Percentiles rank a stretch among this genome's conserved stretches.
phyloP scores from a whole-genome alignment of 2,113 vertebrate genomes.

The Leucopternis melanops region DNA sequence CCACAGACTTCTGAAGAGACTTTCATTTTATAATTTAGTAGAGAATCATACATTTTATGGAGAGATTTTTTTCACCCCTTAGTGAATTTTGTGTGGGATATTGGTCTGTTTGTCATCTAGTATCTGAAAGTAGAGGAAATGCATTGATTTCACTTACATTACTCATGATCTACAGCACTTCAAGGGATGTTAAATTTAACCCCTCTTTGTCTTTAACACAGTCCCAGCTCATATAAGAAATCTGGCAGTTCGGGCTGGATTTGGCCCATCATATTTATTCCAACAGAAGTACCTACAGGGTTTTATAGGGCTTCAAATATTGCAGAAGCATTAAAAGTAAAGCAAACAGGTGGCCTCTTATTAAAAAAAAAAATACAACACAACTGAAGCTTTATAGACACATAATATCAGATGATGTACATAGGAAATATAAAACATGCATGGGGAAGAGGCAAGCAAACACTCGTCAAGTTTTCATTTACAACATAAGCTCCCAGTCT shows the following conservation, averaged over 20 bases:
- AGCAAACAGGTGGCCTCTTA: not conserved
- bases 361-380: not conserved
- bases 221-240: not conserved
- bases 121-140: not conserved
- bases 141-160: not conserved
- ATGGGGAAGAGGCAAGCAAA: not conserved
- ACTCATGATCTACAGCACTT: not conserved
- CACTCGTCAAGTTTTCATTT: not conserved
- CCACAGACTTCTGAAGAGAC: not conserved
- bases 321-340: not conserved
- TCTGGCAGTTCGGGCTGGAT: not conserved
- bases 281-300: not conserved
- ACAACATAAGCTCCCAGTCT: not conserved
- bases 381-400: not conserved
- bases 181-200: not conserved
- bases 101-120: not conserved
- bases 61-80: not conserved
- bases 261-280: not conserved
- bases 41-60: not conserved
- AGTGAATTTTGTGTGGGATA: not conserved
- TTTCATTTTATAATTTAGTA: not conserved
- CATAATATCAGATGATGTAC: fast-evolving
- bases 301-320: not conserved
- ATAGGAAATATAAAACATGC: not conserved
- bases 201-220: not conserved